A percentile compares a stretch with the other conserved stretches of the same genome.
These are phyloP conservation scores for Enoplosus armatus DNA, from an alignment of 2,797 vertebrate genomes.

Conservation along the genomic window DNA sequence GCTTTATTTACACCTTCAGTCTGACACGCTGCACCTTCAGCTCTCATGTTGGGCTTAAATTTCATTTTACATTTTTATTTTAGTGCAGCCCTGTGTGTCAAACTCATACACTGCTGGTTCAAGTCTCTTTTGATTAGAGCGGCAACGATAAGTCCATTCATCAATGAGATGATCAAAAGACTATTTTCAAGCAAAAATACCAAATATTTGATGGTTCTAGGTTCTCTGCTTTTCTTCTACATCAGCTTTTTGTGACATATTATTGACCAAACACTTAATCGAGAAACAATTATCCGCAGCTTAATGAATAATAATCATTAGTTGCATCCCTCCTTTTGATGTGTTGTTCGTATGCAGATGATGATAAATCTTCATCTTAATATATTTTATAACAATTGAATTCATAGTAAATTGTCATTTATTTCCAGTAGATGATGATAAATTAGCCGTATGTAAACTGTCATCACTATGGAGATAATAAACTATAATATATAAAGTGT, in stretches of 20 bases:
- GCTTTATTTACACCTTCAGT: conserved; percentile 26
- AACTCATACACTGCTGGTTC: not conserved
- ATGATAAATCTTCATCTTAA: not conserved
- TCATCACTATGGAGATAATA: too few relatives aligned
- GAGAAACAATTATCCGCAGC: not conserved
- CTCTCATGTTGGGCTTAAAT: not conserved
- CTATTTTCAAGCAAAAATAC: not conserved
- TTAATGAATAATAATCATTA: not conserved
- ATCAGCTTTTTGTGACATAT: not conserved
- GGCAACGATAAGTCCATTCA: too few relatives aligned
- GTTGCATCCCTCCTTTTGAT: not conserved
- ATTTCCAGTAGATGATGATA: not conserved
- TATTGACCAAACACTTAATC: not conserved
- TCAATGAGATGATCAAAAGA: too few relatives aligned
- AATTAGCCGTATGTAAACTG: too few relatives aligned
- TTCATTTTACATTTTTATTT: not conserved
- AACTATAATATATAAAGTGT: too few relatives aligned
- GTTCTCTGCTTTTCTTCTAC: too few relatives aligned
- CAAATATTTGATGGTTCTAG: not conserved
- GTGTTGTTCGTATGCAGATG: not conserved
- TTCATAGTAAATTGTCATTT: not conserved
- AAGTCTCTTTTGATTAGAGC: not conserved
- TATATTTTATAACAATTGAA: not conserved
- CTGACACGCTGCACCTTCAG: not conserved
- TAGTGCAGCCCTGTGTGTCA: not conserved